Evolutionary conservation across 1,140 invertebrate genomes (phyloP), one percentile per base, ranked within the genome.

Genomic region (Platyscapa corneri): DNA sequence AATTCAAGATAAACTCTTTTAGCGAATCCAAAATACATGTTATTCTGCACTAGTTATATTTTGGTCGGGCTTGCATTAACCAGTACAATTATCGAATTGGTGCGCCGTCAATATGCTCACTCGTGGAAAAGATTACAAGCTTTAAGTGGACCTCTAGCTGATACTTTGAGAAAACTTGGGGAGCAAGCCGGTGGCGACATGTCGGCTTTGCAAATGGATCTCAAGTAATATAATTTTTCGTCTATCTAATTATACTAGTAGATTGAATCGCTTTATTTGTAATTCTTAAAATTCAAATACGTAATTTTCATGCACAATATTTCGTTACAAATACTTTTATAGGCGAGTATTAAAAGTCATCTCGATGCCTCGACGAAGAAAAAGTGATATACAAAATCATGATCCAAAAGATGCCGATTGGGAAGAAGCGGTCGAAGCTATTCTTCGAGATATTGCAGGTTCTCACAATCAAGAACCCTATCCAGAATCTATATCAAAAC

Each of bases 71-170:
- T 99, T 91, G 98, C 98, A 3, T 91, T 99, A 70, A 98, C 98
- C 3, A 97, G 98, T 2, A 99, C 98, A 86, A 98, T 98, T 88
- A 99, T 99, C 88, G 98, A 99, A 92, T 93, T 98, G 85, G 97
- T 98, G 56, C 93, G 97, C 78, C 93, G 96, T 80, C 97, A 98
- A 90, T 98, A 98, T 91, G 96, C 96, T 16, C 95, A 97, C 87
- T 97, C 96, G 82, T 98, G 97, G 97, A 94, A 95, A 88, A 95
- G 96, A 89, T 91, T 97, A 42, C 95, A 97, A 91, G 96, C 96
- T 37, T 92, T 97, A 18, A 96, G 96, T 2, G 96, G 96, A 60
- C 96, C 97, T 14, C 92, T 98, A 87, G 96, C 96, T 5, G 97
- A 97, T 88, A 95, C 96, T 72, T 92, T 97, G 53, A 93, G 95